phyloP scores from a whole-genome alignment of 2,113 vertebrate genomes.

The Grammomys dolichurus region DNA sequence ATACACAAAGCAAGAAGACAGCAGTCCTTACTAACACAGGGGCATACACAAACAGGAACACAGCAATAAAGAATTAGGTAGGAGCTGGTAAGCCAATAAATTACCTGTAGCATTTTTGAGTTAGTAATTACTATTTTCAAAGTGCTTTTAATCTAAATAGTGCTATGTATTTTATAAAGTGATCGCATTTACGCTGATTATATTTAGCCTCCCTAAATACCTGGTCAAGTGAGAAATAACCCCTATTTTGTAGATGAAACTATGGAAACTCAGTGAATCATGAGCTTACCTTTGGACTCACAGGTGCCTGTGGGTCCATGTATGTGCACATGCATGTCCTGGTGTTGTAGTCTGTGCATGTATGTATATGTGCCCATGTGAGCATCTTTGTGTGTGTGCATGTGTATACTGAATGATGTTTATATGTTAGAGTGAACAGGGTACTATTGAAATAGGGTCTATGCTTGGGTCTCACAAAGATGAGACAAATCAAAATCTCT shows the following conservation, averaged over 20 bases:
- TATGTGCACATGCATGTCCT: not conserved
- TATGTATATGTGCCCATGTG: not conserved
- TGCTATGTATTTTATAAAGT: not conserved
- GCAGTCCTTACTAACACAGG: not conserved
- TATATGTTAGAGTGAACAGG: not conserved
- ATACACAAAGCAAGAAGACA: not conserved
- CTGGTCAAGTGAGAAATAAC: constrained; percentile 5
- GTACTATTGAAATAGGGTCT: not conserved
- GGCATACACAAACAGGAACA: not conserved
- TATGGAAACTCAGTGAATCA: not conserved
- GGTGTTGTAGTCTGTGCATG: not conserved
- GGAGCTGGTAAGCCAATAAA: not conserved
- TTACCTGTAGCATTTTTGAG: not conserved
- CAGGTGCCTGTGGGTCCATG: not conserved
- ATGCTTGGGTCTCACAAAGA: not conserved
- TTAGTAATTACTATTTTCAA: constrained; percentile 14
- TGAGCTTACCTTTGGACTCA: not conserved
- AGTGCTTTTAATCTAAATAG: not conserved
- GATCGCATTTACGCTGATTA: not conserved
- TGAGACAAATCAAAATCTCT: not conserved
- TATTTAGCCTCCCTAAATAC: not conserved
- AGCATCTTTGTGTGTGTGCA: not conserved
- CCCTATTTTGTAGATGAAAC: not conserved
- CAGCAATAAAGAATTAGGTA: not conserved
- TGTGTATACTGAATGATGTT: not conserved